phyloP scores from a whole-genome alignment of 1,140 invertebrate species.

The Bombus confusus region DNA sequence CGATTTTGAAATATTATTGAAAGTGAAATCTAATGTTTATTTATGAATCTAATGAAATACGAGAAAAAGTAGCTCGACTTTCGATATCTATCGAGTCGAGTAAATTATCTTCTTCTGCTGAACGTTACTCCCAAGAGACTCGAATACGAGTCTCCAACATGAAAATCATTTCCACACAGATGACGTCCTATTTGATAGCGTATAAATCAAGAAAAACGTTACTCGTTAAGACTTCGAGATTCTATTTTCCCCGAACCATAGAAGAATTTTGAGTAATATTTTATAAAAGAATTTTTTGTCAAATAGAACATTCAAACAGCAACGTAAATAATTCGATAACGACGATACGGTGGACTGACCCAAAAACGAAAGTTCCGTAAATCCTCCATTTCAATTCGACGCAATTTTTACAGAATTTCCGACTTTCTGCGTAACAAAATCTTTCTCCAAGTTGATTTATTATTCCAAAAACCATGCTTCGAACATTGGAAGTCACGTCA shows the following conservation, averaged over 20 bases:
- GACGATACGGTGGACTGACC: neutral
- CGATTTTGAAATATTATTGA: neutral
- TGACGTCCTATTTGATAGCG: too few relatives aligned
- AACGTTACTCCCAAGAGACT: too few relatives aligned
- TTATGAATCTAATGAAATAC: neutral
- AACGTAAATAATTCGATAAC: neutral
- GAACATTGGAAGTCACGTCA: slow-evolving; percentile 1
- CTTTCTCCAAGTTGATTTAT: neutral
- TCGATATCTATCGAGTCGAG: too few relatives aligned
- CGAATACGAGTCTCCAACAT: too few relatives aligned
- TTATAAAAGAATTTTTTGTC: neutral
- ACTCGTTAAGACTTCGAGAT: too few relatives aligned
- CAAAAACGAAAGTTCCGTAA: neutral
- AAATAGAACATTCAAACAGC: neutral
- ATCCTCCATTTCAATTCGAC: neutral
- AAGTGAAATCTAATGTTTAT: neutral
- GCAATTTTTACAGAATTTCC: neutral
- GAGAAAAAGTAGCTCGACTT: neutral
- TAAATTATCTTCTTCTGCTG: too few relatives aligned
- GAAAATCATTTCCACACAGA: too few relatives aligned
- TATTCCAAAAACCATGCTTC: neutral
- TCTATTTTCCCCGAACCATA: too few relatives aligned
- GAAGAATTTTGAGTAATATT: too few relatives aligned
- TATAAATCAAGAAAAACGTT: too few relatives aligned
- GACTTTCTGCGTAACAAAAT: neutral